Evolutionary conservation across 2,888 invertebrate genomes (phyloP).

Genomic region (Andrena trimmerana): DNA sequence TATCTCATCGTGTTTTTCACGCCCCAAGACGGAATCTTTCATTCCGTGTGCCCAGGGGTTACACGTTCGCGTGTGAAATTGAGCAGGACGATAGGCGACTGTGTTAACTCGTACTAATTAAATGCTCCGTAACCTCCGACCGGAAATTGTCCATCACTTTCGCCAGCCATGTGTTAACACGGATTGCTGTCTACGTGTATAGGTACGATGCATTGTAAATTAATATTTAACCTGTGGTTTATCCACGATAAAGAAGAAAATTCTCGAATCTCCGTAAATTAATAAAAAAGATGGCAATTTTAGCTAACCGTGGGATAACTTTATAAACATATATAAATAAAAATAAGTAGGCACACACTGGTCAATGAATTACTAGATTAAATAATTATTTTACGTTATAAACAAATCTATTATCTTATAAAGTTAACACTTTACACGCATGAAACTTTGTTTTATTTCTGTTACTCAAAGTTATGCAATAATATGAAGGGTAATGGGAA

Average conservation of each 20-base stretch:
- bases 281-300: no score
- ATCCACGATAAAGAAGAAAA: no score
- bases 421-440: no score
- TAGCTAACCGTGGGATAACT: no score
- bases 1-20: conserved; percentile 80
- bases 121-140: conserved; percentile 78
- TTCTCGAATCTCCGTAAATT: no score
- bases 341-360: no score
- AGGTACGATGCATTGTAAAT: neutral
- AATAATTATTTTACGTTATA: no score
- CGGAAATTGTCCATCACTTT: conserved; percentile 75
- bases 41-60: conserved; percentile 40
- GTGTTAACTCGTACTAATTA: conserved; percentile 77
- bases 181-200: neutral
- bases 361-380: no score
- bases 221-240: neutral
- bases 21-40: conserved; percentile 61
- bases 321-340: no score
- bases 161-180: conserved; percentile 4
- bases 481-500: no score
- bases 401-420: no score
- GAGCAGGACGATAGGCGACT: conserved; percentile 56
- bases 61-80: conserved; percentile 66
- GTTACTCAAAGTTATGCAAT: no score
- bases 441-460: neutral